Evolutionary conservation across 2,888 invertebrate genomes (phyloP), one percentile per base, ranked within the genome.

Genomic region (Tolmerus cingulatus): DNA sequence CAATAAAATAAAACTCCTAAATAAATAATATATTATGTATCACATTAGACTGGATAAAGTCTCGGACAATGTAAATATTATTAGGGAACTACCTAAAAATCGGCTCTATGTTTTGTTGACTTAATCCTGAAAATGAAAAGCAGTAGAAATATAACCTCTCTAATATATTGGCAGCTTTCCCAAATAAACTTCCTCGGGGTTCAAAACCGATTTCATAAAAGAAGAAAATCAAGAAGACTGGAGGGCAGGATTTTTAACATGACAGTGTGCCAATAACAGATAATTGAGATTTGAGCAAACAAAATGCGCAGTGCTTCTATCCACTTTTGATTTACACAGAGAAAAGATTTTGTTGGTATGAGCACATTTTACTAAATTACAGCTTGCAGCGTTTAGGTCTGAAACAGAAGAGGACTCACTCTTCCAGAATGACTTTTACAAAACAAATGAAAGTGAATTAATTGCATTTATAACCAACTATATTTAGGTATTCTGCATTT

Each of bases 241-340:
- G 51, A 51, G 79, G 79, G 79, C 79, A 81, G 79, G 79, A 81
- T 81, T 81, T 81, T 81, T 81, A 51, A 81, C 79, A 81, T 81
- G 79, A 81, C 79, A 81, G 79, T 51, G 79, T 81, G 79, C 79
- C 79, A 81, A 81, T 81, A 81, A 51, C 79, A 81, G 79, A 51
- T 81, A 81, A 81, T 81, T 81, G 79, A 46, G 79, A 81, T 81
- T 81, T 81, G 27, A 81, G 79, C 79, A 81, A 81, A 81, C 79
- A 81, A 46, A 81, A 81, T 46, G 51, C 79, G 51, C 79, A 81
- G 27, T 23, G 27, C 14, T 51, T 12, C 27, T 81, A 51, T 51
- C 46, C 79, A 16, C 51, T 51, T 78, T 81, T 81, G 79, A 81
- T 81, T 81, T 81, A 51, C 79, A 81, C 79, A 81, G 37, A 51